Conservation (phyloP, 2,888 invertebrate genomes). For the Drosophila robusta region DNA sequence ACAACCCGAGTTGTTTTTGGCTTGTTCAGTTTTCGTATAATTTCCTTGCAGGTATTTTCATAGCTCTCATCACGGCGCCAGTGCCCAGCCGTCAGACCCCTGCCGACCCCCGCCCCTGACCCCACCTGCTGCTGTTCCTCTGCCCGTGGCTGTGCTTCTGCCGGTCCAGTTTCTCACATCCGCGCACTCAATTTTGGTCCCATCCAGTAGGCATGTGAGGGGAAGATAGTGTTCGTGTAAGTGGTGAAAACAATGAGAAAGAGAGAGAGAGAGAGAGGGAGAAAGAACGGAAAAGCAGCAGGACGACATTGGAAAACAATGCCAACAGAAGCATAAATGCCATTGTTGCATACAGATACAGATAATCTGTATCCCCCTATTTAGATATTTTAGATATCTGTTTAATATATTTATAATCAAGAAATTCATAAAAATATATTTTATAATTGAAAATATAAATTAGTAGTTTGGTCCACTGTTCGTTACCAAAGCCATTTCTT, state of each 20-base stretch:
- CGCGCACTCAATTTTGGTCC: constrained; percentile 27
- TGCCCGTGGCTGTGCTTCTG: constrained; percentile 9
- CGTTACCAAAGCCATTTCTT: no score
- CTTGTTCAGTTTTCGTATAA: constrained; percentile 77
- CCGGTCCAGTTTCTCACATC: constrained; percentile 13
- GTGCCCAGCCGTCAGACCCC: not conserved
- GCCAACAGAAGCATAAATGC: constrained; percentile 6
- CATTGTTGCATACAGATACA: not conserved
- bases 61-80: constrained; percentile 54
- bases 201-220: constrained; percentile 27
- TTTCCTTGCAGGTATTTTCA: constrained; percentile 76
- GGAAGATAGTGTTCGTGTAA: constrained; percentile 16
- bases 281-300: constrained; percentile 2
- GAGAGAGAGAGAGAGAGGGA: not conserved
- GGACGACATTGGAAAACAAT: constrained; percentile 15
- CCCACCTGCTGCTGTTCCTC: not conserved
- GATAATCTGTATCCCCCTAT: not conserved
- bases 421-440: no score
- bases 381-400: no score
- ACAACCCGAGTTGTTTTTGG: constrained; percentile 76
- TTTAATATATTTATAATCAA: no score
- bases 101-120: not conserved
- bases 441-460: no score
- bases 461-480: no score
- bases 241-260: constrained; percentile 22